Evolutionary conservation across 2,888 invertebrate genomes (phyloP).

Genomic region (Pyrgus malvae): DNA sequence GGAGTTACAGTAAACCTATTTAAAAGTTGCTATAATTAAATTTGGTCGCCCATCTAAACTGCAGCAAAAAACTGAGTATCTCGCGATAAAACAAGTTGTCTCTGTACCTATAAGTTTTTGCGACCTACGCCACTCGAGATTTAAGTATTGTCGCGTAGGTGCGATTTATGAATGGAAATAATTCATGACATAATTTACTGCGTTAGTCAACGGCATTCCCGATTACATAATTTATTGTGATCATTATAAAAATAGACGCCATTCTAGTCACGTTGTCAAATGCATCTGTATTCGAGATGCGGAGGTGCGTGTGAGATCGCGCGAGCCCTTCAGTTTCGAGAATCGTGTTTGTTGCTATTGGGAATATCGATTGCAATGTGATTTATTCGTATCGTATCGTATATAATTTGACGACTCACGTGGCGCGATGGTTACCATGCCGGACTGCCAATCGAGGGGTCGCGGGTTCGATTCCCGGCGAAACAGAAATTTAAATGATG

Average conservation of each 20-base stretch:
- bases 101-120: background rate
- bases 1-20: no score
- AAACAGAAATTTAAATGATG: no score
- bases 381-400: no score
- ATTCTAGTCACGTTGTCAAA: constrained; percentile 21
- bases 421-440: no score
- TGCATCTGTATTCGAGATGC: constrained; percentile 19
- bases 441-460: no score
- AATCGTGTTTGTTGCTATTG: no score
- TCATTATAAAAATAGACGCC: constrained; percentile 19
- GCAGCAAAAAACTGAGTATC: no score
- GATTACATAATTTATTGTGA: constrained; percentile 54
- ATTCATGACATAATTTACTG: constrained; percentile 45
- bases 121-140: background rate
- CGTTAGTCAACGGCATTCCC: constrained; percentile 63
- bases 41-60: no score
- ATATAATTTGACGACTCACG: no score
- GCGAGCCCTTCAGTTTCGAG: constrained; percentile 14
- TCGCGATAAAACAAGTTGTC: background rate
- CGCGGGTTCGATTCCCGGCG: no score
- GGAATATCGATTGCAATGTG: no score
- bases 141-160: constrained; percentile 16
- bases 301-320: constrained; percentile 3
- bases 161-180: constrained; percentile 31
- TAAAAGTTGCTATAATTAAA: no score